Percentiles rank a stretch among this genome's conserved stretches.
Conservation (phyloP, 1,140 invertebrate species). For the Cydia strobilella region DNA sequence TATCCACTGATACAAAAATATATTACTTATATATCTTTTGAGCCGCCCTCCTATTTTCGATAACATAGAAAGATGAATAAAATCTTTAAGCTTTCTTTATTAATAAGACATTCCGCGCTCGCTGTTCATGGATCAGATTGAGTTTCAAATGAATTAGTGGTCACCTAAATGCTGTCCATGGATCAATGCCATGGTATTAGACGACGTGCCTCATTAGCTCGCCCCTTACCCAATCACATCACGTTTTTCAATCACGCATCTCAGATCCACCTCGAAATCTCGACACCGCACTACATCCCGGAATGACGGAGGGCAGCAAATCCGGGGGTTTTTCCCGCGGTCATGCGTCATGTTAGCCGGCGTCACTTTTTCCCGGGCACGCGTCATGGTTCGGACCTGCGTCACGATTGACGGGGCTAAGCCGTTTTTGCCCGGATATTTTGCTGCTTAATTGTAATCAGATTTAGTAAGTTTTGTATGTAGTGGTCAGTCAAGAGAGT, state of each 20-base stretch:
- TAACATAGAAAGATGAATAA: too few relatives aligned
- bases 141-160: neutral
- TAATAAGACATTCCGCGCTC: too few relatives aligned
- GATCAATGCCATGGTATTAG: neutral
- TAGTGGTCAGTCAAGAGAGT: neutral
- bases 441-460: neutral
- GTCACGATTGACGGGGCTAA: slow-evolving; percentile 25
- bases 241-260: slow-evolving; percentile 8
- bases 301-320: slow-evolving; percentile 5
- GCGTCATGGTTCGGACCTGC: slow-evolving; percentile 8
- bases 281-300: slow-evolving; percentile 18
- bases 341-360: slow-evolving; percentile 24
- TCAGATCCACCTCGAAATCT: slow-evolving; percentile 4
- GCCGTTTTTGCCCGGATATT: slow-evolving; percentile 8
- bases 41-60: too few relatives aligned
- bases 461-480: slow-evolving; percentile 10
- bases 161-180: neutral
- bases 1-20: neutral
- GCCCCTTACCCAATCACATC: neutral
- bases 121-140: neutral
- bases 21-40: too few relatives aligned
- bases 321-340: slow-evolving; percentile 13
- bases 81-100: too few relatives aligned
- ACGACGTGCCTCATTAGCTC: neutral
- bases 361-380: slow-evolving; percentile 24